Conservation (phyloP, 1,140 invertebrate genomes). For the Idris sp. region DNA sequence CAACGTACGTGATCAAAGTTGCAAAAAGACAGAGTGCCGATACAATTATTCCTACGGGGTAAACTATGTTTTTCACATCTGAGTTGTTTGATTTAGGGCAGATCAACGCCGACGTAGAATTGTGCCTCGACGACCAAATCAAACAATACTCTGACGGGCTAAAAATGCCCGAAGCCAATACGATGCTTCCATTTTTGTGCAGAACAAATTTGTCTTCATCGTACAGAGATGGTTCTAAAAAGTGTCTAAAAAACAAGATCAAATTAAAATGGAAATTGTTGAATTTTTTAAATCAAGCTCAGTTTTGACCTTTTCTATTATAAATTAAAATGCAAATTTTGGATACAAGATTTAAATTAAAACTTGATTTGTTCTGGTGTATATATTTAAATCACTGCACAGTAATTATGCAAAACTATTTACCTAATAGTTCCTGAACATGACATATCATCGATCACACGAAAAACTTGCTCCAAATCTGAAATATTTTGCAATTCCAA, state of each 20-base stretch:
- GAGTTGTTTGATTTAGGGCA: neutral
- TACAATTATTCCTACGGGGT: conserved; percentile 79
- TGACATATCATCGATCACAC: conserved; percentile 32
- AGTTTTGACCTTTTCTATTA: too few species aligned
- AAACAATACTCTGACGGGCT: conserved; percentile 47
- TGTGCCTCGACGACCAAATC: conserved; percentile 28
- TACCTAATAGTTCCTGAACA: conserved; percentile 15
- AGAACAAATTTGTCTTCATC: conserved; percentile 43
- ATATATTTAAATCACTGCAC: too few species aligned
- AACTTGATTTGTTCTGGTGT: too few species aligned
- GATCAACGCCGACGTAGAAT: conserved; percentile 11
- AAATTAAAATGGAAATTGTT: conserved; percentile 1
- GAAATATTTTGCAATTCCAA: conserved; percentile 11
- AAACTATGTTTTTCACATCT: neutral
- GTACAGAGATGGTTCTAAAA: conserved; percentile 32
- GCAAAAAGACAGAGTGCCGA: conserved; percentile 83
- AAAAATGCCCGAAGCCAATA: neutral
- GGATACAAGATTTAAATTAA: too few species aligned
- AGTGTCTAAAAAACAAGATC: conserved; percentile 11
- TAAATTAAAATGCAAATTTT: too few species aligned
- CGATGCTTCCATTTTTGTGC: conserved; percentile 27
- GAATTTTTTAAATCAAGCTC: too few species aligned
- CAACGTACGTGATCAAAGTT: conserved; percentile 84
- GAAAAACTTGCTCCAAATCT: conserved; percentile 20
- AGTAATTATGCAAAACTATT: neutral